Base-by-base conservation (phyloP, 2,113 vertebrate species). In the Callionymus lyra region DNA sequence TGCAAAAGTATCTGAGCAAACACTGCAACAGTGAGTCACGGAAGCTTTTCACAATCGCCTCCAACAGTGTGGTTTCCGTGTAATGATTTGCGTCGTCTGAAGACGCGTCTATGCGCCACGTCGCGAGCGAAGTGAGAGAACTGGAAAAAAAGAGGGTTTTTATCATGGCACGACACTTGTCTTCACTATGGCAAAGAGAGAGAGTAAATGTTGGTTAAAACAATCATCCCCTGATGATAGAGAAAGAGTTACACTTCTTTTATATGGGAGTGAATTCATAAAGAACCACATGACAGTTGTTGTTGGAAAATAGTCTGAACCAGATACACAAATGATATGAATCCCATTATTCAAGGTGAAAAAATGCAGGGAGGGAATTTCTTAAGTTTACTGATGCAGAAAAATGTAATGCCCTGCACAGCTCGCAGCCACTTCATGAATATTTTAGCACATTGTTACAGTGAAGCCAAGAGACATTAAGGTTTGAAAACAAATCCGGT, bases 71-170 rank as follows among this genome's bases (percentile, higher is more conserved):
- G 66, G 59, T 47, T 59, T 63, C 67, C 31, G 57, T 58, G 74
- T 74, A 74, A 76, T 77, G 71, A 76, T 75, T 55, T 51, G 52
- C 71, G 71, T 68, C 67, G 67, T 62, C 73, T 70, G 76, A 64
- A 67, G 63, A 37, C 56, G 56, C 63, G 68, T 75, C 67, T 77
- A 69, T 59, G 77, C 5, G 41, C 40, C 10, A 60, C 59, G 72
- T 53, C 53, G 47, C 45, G 65, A 65, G 64, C 60, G 17, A 50
- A 67, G 47, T 33, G 51, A 49, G 50, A 51, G 61, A 50, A 50
- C 15, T 13, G 40, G 47, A 45, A 53, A 27, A 14, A 53, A 56
- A 56, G 53, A 39, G 47, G 49, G 52, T 74, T 63, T n/a, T 70
- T 42, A 68, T 77, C 42, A 41, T 38, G 16, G 63, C 53, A 49